Conservation (phyloP, 2,888 invertebrate species). For the Agrotis exclamationis region DNA sequence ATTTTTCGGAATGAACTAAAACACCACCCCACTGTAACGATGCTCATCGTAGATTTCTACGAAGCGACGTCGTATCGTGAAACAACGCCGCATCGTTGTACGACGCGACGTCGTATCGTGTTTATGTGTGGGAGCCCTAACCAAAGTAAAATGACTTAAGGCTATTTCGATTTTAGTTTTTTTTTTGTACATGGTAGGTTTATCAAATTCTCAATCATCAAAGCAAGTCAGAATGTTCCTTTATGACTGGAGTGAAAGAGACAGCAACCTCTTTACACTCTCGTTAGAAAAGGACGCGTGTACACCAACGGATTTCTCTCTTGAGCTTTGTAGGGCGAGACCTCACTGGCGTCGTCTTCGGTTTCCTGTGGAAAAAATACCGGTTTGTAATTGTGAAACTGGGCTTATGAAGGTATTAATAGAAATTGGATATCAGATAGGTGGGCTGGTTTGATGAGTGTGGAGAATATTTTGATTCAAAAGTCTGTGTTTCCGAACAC, state of each 20-base stretch:
- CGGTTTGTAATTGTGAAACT: conserved; percentile 8
- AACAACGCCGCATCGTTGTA: no score
- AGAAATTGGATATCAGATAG: not conserved
- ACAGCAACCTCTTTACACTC: conserved; percentile 62
- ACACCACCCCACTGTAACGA: no score
- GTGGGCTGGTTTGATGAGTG: no score
- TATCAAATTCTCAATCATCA: conserved; percentile 7
- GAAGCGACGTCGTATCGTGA: no score
- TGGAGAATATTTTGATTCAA: no score
- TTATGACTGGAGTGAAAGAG: conserved; percentile 63
- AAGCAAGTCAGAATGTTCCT: conserved; percentile 13
- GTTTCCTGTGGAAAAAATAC: conserved; percentile 72
- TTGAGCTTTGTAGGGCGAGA: conserved; percentile 82
- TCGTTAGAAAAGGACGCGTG: conserved; percentile 66
- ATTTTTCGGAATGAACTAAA: no score
- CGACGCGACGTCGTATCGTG: no score
- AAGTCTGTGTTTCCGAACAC: no score
- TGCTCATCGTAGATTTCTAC: no score
- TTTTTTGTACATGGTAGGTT: conserved; percentile 21
- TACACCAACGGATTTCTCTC: conserved; percentile 70
- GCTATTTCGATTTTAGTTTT: not conserved
- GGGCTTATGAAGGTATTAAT: conserved; percentile 1
- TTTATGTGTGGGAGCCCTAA: no score
- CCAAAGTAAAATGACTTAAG: no score
- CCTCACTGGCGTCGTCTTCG: conserved; percentile 74